A percentile compares a stretch with the other conserved stretches of the same genome.
Evolutionary conservation across 2,797 vertebrate genomes (phyloP).

Genomic region (Dipus sagitta): DNA sequence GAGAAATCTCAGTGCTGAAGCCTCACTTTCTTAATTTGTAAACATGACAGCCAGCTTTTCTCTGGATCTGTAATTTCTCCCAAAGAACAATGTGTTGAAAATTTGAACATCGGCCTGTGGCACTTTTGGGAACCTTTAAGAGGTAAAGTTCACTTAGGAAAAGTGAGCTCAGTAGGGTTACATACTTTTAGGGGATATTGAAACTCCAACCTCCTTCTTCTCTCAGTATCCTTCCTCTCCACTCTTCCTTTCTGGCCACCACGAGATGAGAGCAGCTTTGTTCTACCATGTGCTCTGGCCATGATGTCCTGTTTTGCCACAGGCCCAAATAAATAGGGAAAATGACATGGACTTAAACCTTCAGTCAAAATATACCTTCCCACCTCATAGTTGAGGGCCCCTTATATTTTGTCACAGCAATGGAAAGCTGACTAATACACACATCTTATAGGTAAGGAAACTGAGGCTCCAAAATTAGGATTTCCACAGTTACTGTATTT

Average conservation of each 20-base stretch:
- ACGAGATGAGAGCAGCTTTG: not conserved
- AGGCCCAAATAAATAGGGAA: not conserved
- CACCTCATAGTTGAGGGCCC: not conserved
- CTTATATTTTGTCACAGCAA: not conserved
- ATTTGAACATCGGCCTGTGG: not conserved
- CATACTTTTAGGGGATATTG: too few species aligned
- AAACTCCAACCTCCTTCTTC: not conserved
- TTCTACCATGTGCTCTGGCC: not conserved
- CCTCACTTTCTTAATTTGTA: not conserved
- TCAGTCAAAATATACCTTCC: not conserved
- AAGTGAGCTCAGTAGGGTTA: not conserved
- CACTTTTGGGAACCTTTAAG: not conserved
- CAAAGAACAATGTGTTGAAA: not conserved
- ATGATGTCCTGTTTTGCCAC: not conserved
- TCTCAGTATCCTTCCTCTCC: too few species aligned
- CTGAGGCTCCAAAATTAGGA: slow-evolving; percentile 6
- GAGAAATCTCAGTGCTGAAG: not conserved
- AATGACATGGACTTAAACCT: not conserved
- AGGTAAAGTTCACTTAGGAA: not conserved
- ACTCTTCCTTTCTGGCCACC: not conserved
- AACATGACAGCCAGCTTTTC: not conserved
- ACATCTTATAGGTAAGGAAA: not conserved
- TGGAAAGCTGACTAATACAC: not conserved
- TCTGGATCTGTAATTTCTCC: not conserved
- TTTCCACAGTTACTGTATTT: not conserved